Evolutionary conservation across 2,797 vertebrate species (phyloP).

Genomic region (Ficedula albicollis): DNA sequence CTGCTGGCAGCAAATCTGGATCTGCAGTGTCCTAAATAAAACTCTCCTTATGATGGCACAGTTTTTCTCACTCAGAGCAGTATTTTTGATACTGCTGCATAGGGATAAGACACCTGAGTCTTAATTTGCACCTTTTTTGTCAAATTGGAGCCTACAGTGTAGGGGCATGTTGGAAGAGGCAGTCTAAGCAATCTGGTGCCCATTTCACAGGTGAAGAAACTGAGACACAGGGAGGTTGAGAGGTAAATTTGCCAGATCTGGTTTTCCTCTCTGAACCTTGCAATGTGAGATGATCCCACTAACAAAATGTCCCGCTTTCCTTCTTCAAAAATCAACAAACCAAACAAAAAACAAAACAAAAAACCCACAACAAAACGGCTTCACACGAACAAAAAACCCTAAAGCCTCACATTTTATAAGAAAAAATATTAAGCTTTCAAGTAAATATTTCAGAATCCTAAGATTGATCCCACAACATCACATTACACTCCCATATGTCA

Average conservation of each 20-base stretch:
- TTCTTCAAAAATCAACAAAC: background rate
- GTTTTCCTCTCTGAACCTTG: background rate
- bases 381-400: background rate
- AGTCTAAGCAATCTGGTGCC: background rate
- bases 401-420: background rate
- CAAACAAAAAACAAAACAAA: background rate
- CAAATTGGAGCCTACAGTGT: background rate
- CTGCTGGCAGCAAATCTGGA: background rate
- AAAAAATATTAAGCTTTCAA: background rate
- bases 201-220: background rate
- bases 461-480: background rate
- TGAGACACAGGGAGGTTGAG: background rate
- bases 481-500: background rate
- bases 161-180: rapidly evolving
- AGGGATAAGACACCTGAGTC: background rate
- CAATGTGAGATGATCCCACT: background rate
- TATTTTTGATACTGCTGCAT: background rate
- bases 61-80: background rate
- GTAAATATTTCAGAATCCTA: background rate
- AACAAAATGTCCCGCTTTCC: background rate
- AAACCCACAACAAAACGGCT: background rate
- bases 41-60: background rate
- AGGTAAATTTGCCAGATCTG: background rate
- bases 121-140: background rate
- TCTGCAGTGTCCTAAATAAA: background rate